Evolutionary conservation across 2,888 invertebrate genomes (phyloP), one percentile per base, ranked within the genome.

Genomic region (Latheticus oryzae): DNA sequence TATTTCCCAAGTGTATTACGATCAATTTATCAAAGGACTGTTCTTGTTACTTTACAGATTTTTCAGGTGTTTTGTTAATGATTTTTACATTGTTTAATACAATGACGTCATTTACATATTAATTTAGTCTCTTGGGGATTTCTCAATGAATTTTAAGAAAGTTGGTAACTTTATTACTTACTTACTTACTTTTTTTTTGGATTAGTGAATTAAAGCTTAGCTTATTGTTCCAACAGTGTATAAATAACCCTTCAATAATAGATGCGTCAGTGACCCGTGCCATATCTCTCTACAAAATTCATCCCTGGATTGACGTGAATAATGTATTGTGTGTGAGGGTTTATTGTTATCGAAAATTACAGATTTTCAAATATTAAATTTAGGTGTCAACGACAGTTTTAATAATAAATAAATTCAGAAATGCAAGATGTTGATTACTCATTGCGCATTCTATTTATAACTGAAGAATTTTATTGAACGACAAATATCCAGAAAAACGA

Each of bases 391-490:
- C n/a, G n/a, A n/a, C n/a, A n/a, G n/a, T n/a, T n/a, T n/a, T n/a
- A n/a, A n/a, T n/a, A n/a, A n/a, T n/a, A n/a, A n/a, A n/a, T n/a
- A n/a, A n/a, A n/a, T n/a, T n/a, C n/a, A n/a, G n/a, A n/a, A n/a
- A n/a, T n/a, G n/a, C n/a, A n/a, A n/a, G n/a, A n/a, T n/a, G n/a
- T n/a, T 5, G 26, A 32, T 61, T 63, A 59, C 48, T 63, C 61
- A 61, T 58, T 50, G 43, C n/a, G n/a, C n/a, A 43, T 17, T 50
- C 55, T 60, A 62, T 64, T 64, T 64, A 62, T 60, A 63, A 38
- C 30, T 37, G 33, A 13, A 37, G 55, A 60, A 50, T 54, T 54
- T 59, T 43, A 42, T 59, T 33, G 23, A 24, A 51, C 59, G 43
- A 59, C 54, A 47, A 59, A 43, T 40, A 48, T 28, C 43, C 53